A percentile compares a stretch with the other conserved stretches of the same genome.
These are phyloP conservation scores for Habropoda laboriosa DNA, from an alignment of 1,140 invertebrate genomes.

Conservation along the genomic window DNA sequence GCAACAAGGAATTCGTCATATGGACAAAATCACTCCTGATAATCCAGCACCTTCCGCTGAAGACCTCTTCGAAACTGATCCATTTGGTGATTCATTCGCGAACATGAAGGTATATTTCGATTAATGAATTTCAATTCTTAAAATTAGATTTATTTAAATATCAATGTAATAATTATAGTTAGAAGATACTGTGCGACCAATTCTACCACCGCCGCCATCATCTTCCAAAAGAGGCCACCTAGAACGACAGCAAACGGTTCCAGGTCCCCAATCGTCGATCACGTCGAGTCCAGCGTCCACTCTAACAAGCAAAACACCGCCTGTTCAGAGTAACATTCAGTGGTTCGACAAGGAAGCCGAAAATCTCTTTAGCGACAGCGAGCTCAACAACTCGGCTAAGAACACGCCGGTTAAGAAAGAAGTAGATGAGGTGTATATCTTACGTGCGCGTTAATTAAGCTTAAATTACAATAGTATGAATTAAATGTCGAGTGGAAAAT, in stretches of 20 bases:
- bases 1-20: conserved; percentile 93
- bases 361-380: conserved; percentile 80
- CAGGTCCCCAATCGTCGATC: conserved; percentile 70
- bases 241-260: conserved; percentile 77
- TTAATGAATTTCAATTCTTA: background rate
- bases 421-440: conserved; percentile 68
- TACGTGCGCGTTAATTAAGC: background rate
- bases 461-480: background rate
- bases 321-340: conserved; percentile 74
- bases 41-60: conserved; percentile 83
- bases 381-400: conserved; percentile 68
- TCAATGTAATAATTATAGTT: conserved; percentile 52
- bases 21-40: conserved; percentile 92
- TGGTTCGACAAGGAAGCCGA: conserved; percentile 83
- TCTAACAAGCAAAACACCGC: conserved; percentile 79
- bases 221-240: conserved; percentile 77
- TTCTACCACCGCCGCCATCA: conserved; percentile 86
- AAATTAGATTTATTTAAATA: background rate
- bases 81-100: conserved; percentile 91
- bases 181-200: conserved; percentile 79
- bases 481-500: no score
- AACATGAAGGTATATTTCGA: conserved; percentile 82
- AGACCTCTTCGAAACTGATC: conserved; percentile 84
- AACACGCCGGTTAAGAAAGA: conserved; percentile 71
- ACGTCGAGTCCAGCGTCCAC: conserved; percentile 78